These are phyloP conservation scores for Agrotis clavis DNA, from an alignment of 2,888 invertebrate species.

Conservation along the genomic window DNA sequence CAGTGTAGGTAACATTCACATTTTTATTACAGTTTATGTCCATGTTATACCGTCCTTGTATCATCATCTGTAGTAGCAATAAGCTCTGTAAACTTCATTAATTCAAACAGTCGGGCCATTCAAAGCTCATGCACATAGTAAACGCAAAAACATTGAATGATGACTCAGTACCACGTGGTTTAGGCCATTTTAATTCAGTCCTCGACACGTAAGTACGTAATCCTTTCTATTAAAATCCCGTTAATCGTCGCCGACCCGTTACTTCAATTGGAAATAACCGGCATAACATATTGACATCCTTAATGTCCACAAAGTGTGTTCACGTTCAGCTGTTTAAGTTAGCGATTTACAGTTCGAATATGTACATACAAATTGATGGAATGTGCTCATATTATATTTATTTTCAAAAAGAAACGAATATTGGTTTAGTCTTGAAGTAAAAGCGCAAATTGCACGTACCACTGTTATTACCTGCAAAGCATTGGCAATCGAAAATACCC, in stretches of 20 bases:
- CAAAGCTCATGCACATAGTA: constrained; percentile 26
- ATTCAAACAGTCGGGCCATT: constrained; percentile 10
- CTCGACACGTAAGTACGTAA: constrained; percentile 40
- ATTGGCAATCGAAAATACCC: constrained; percentile 8
- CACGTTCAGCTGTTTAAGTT: constrained; percentile 48
- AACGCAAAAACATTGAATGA: constrained; percentile 19
- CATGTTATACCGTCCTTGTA: background rate
- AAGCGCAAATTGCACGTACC: constrained; percentile 5
- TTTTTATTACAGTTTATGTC: background rate
- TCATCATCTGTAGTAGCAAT: constrained; percentile 22
- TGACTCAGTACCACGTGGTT: constrained; percentile 63
- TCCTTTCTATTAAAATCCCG: constrained; percentile 62
- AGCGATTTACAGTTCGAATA: constrained; percentile 45
- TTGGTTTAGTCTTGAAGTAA: constrained; percentile 29
- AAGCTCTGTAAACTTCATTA: constrained; percentile 33
- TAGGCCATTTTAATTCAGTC: constrained; percentile 52
- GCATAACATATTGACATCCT: constrained; percentile 47
- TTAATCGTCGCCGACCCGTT: constrained; percentile 62
- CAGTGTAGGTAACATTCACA: background rate
- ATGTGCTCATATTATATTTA: constrained; percentile 8
- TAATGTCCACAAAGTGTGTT: constrained; percentile 41
- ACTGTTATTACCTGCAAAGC: background rate
- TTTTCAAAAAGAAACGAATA: too few relatives aligned
- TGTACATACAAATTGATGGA: constrained; percentile 12
- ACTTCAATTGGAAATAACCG: constrained; percentile 53